Percentiles rank a stretch among this genome's conserved stretches.
Conservation (phyloP, 2,888 invertebrate genomes). For the Labia minor region DNA sequence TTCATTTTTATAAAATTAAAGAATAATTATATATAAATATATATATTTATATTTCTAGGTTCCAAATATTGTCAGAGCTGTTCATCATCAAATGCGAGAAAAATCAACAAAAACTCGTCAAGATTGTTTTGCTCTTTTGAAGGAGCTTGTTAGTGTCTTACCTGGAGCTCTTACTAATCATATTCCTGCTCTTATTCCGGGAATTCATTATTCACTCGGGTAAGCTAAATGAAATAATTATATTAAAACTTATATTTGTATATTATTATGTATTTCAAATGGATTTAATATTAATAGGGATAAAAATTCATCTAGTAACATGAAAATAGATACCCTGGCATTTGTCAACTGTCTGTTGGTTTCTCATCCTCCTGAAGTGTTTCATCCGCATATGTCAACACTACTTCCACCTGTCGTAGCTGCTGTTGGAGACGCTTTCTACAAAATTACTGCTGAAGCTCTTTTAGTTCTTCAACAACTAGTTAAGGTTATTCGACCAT, state of each 20-base stretch:
- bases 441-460: conserved; percentile 97
- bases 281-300: conserved; percentile 47
- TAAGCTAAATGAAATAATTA: conserved; percentile 30
- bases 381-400: conserved; percentile 67
- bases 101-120: conserved; percentile 81
- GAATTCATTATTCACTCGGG: conserved; percentile 76
- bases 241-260: background rate
- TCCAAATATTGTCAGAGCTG: conserved; percentile 71
- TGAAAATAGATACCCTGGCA: conserved; percentile 93
- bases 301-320: conserved; percentile 89
- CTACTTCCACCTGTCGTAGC: conserved; percentile 75
- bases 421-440: conserved; percentile 90
- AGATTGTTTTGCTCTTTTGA: conserved; percentile 80
- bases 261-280: background rate
- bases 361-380: conserved; percentile 65
- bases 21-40: background rate
- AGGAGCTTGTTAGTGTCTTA: conserved; percentile 77
- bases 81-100: conserved; percentile 75
- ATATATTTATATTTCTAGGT: conserved; percentile 41
- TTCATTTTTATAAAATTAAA: background rate
- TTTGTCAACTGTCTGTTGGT: conserved; percentile 78
- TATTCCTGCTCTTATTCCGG: conserved; percentile 73
- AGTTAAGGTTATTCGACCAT: conserved; percentile 84
- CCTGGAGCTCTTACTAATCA: conserved; percentile 81
- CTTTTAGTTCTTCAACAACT: conserved; percentile 84